Evolutionary conservation across 2,113 vertebrate species (phyloP).

Genomic region (Plecotus auritus): DNA sequence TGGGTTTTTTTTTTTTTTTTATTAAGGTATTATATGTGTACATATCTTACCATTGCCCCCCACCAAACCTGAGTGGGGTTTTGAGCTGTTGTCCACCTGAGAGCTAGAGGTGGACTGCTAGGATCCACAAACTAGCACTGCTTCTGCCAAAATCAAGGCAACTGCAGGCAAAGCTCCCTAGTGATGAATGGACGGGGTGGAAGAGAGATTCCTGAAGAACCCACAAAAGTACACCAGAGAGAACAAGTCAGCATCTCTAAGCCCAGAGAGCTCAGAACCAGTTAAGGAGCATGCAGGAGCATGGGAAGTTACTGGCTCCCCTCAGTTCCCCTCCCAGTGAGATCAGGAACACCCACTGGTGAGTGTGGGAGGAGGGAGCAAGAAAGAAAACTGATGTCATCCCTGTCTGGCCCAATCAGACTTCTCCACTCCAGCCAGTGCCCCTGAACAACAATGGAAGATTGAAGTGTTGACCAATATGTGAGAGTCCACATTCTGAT

Average conservation of each 20-base stretch:
- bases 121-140: background rate
- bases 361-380: background rate
- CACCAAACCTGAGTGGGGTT: too few species aligned
- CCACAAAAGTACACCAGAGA: background rate
- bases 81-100: background rate
- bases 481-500: background rate
- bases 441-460: background rate
- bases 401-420: background rate
- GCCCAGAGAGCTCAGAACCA: background rate
- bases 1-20: too few species aligned
- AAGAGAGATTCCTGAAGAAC: background rate
- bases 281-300: rapidly evolving
- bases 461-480: rapidly evolving
- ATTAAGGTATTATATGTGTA: too few species aligned
- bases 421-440: background rate
- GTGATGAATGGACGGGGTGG: too few species aligned
- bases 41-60: too few species aligned
- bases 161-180: background rate
- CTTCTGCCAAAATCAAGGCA: background rate
- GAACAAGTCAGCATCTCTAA: background rate
- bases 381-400: background rate
- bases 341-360: background rate
- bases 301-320: rapidly evolving
- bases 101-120: background rate
- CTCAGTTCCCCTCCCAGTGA: background rate